phyloP scores from a whole-genome alignment of 35 echinoderm and acorn worm genomes.

The Lytechinus variegatus region DNA sequence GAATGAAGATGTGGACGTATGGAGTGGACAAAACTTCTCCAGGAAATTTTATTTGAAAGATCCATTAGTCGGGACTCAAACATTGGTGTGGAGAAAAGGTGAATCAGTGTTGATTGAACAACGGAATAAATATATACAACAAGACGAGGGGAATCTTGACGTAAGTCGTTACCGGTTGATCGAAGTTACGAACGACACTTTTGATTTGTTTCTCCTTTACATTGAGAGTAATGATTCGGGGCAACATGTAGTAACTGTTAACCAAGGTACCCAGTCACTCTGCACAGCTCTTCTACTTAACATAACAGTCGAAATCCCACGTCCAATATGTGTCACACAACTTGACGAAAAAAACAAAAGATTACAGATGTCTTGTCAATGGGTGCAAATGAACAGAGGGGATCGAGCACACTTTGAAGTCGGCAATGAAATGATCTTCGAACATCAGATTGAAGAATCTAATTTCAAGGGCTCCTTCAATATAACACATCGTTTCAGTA shows the following conservation, averaged over 20 bases:
- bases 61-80: neutral
- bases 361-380: neutral
- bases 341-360: neutral
- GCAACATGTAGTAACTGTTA: neutral
- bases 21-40: neutral
- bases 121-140: neutral
- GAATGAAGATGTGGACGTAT: neutral
- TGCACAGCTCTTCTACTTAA: neutral
- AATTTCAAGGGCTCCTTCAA: neutral
- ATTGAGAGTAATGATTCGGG: neutral
- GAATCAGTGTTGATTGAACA: neutral
- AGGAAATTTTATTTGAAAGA: neutral
- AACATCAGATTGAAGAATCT: neutral
- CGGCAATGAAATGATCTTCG: neutral
- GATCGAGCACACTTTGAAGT: neutral
- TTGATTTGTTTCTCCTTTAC: neutral
- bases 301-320: neutral
- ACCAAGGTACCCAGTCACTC: neutral
- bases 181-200: neutral
- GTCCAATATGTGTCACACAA: neutral
- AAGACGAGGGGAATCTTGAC: neutral
- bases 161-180: neutral
- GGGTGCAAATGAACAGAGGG: neutral
- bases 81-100: neutral
- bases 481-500: neutral